Evolutionary conservation across 2,888 invertebrate genomes (phyloP), one percentile per base, ranked within the genome.

Genomic region (Meta bourneti): DNA sequence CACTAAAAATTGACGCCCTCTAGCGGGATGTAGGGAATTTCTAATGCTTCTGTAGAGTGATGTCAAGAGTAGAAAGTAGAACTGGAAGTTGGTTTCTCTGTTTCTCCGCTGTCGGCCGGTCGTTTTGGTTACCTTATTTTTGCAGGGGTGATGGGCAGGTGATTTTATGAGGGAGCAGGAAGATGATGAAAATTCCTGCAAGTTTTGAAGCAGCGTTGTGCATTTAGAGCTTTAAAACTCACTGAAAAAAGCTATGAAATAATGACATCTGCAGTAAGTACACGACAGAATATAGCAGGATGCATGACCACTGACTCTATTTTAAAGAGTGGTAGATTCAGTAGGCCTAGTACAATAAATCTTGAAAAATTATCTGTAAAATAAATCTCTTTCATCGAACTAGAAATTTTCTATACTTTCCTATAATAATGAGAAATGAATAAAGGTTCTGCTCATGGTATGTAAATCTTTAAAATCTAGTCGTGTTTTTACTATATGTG

Each of bases 251-350:
- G 82, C 90, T 80, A 93, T 93, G 93, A 93, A 93, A 93, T 93
- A 93, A 93, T 93, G 93, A 91, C 93, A 93, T 87, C 93, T 87
- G 93, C 89, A 89, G 91, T 93, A 79, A 93, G 91, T 90, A 92
- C 54, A 80, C 16, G 34, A 77, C 49, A 34, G 54, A 91, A 90
- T 84, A 69, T 19, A 75, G 19, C 70, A 20, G 34, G 48, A 75
- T 72, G 90, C 85, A 90, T 72, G 54, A 79, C 34, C 81, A 61
- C 52, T 20, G 80, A 75, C 51, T 74, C 75, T 88, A 52, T 81
- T 85, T 85, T 20, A 80, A 69, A 90, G 49, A 81, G 72, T 75
- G 74, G 79, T 80, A 61, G 51, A 78, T 71, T 72, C 80, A 83
- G 91, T 91, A 91, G 91, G 91, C 91, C 91, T 91, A 91, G 82